Conservation (phyloP, 2,888 invertebrate genomes). For the Eueremaeus valkanovi region DNA sequence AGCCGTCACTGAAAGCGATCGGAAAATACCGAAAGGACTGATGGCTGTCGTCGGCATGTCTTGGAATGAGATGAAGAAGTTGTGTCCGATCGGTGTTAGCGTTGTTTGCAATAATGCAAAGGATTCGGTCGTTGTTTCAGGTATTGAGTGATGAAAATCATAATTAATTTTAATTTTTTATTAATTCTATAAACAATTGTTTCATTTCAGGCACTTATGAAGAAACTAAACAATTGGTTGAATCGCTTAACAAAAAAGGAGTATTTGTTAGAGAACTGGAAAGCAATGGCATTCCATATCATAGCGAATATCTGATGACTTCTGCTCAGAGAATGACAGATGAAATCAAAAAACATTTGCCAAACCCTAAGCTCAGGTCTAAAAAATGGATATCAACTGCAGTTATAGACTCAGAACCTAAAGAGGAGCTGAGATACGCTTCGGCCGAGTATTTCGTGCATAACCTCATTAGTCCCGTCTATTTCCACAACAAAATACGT, state of each 20-base stretch:
- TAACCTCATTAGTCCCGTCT: conserved; percentile 85
- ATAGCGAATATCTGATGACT: background rate
- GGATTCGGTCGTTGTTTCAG: conserved; percentile 91
- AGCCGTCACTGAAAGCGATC: background rate
- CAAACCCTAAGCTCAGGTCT: conserved; percentile 68
- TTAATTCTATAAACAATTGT: background rate
- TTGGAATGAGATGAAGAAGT: conserved; percentile 72
- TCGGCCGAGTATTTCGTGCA: conserved; percentile 93
- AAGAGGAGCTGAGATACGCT: conserved; percentile 69
- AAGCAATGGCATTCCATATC: background rate
- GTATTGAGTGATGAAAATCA: conserved; percentile 58
- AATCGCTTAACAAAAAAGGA: background rate
- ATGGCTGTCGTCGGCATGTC: conserved; percentile 90
- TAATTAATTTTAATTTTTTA: too few species aligned
- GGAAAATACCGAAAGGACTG: conserved; percentile 19
- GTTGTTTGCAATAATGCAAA: conserved; percentile 91
- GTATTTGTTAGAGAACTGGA: background rate
- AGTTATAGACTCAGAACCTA: conserved; percentile 69
- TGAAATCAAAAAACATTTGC: background rate
- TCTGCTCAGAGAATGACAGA: background rate
- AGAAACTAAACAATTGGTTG: conserved; percentile 55
- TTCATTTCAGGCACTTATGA: conserved; percentile 62
- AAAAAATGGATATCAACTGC: conserved; percentile 89
- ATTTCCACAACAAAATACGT: conserved; percentile 80
- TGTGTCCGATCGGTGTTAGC: conserved; percentile 71